Evolutionary conservation across 2,888 invertebrate genomes (phyloP).

Genomic region (Lycaena phlaeas): DNA sequence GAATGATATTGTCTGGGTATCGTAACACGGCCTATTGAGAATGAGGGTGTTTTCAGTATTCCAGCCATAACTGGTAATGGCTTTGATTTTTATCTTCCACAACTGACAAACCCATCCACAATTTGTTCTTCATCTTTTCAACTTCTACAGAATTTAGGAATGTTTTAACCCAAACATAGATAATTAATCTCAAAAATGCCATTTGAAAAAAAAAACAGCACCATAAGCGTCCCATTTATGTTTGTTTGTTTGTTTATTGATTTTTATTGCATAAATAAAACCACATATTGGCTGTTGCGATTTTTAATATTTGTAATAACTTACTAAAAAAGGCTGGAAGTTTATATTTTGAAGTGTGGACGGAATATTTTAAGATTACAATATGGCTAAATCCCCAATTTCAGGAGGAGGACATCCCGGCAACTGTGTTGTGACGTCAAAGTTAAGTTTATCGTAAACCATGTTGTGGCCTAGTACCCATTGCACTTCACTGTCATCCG

Average conservation of each 20-base stretch:
- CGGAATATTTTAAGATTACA: neutral
- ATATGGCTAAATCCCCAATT: constrained; percentile 13
- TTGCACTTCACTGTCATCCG: constrained; percentile 49
- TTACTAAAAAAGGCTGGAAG: too few relatives aligned
- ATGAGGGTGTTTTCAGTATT: constrained; percentile 30
- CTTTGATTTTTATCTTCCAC: neutral
- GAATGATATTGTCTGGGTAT: constrained; percentile 69
- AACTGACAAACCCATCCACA: neutral
- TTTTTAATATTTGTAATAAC: too few relatives aligned
- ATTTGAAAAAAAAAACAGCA: too few relatives aligned
- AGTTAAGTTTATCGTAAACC: constrained; percentile 64
- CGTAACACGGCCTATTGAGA: constrained; percentile 44
- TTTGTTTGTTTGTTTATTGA: too few relatives aligned
- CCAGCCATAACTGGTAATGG: constrained; percentile 7
- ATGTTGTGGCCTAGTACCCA: constrained; percentile 57
- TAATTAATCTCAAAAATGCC: too few relatives aligned
- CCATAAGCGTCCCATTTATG: too few relatives aligned
- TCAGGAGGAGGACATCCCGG: constrained; percentile 68
- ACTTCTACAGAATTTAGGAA: neutral
- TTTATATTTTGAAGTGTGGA: neutral
- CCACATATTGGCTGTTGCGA: too few relatives aligned
- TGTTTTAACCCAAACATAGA: too few relatives aligned
- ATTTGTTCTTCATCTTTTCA: neutral
- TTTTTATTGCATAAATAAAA: too few relatives aligned
- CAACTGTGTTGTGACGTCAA: constrained; percentile 57